These are phyloP conservation scores for Zeus faber DNA, from an alignment of 2,113 vertebrate species.

Conservation along the genomic window DNA sequence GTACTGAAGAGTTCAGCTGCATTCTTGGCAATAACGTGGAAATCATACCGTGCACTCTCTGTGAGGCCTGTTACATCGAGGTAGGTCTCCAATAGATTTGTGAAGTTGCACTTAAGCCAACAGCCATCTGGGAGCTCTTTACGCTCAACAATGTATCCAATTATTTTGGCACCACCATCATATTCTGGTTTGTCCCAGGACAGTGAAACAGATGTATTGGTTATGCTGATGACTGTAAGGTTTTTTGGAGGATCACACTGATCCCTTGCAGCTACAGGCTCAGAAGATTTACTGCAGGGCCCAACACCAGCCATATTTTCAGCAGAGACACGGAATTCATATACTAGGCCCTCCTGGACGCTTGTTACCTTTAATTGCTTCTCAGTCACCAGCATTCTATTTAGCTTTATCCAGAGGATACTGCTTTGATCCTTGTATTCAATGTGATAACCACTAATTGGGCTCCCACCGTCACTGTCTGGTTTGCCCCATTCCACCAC, in stretches of 20 bases:
- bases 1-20: slow-evolving; percentile 89
- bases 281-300: slow-evolving; percentile 88
- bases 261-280: slow-evolving; percentile 91
- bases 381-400: slow-evolving; percentile 84
- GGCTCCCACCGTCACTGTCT: slow-evolving; percentile 90
- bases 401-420: slow-evolving; percentile 95
- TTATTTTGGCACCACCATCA: slow-evolving; percentile 96
- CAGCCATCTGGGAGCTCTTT: slow-evolving; percentile 90
- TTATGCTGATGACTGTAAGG: slow-evolving; percentile 91
- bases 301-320: slow-evolving; percentile 96
- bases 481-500: slow-evolving; percentile 87
- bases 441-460: slow-evolving; percentile 88
- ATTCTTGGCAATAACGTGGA: slow-evolving; percentile 92
- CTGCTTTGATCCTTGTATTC: slow-evolving; percentile 96
- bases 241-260: slow-evolving; percentile 92
- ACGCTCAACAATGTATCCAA: slow-evolving; percentile 90
- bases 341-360: slow-evolving; percentile 91
- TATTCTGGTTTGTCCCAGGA: slow-evolving; percentile 94
- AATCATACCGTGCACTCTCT: slow-evolving; percentile 92
- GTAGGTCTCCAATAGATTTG: slow-evolving; percentile 89
- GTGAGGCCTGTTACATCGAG: slow-evolving; percentile 91
- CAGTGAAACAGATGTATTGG: slow-evolving; percentile 89
- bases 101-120: slow-evolving; percentile 98
- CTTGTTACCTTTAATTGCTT: slow-evolving; percentile 90
- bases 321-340: slow-evolving; percentile 92